Base-by-base conservation (phyloP, 64 coral and sea anemone species). In the Pocillopora verrucosa region DNA sequence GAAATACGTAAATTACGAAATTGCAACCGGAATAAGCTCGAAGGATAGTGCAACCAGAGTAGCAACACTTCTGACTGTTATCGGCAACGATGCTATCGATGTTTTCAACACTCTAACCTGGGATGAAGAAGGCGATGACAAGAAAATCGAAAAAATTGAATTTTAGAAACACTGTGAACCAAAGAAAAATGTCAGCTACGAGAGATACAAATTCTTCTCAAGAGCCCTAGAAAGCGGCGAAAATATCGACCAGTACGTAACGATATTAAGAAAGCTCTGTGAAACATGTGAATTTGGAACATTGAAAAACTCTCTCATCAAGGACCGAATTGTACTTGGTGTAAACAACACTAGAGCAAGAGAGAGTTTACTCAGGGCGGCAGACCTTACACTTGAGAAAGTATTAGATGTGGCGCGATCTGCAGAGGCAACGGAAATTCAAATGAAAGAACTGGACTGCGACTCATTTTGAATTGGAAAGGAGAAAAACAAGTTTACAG, bases 361-460 rank as follows among this genome's bases (percentile, higher is more conserved):
- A 80, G 88, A 90, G 70, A 79, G 80, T 73, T 84, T 90, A 26
- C 64, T 94, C 41, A 70, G 88, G 37, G 83, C 73, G 10, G 59
- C 80, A 36, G 87, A 94, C 37, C 75, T 86, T 26, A 87, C 93
- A 63, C 88, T 94, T 37, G 80, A 90, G 34, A 90, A 86, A 80
- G 88, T 64, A 86, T 77, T 79, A 79, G 76, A 90, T 78, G 79
- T 90, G 60, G 92, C 79, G 13, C 70, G 80, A 94, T 75, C 87
- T 79, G 87, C 87, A 77, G 92, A 94, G 79, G 65, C 80, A 38
- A 94, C 80, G 59, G 74, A 94, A 86, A 89, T 36, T 62, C 80
- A 94, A 79, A 84, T 89, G 74, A 86, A 84, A 89, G 80, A 89
- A 76, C 80, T 90, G 69, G 61, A 94, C 58, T 72, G 57, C 57